phyloP scores from a whole-genome alignment of 2,113 vertebrate species.

The Tachysurus fulvidraco region DNA sequence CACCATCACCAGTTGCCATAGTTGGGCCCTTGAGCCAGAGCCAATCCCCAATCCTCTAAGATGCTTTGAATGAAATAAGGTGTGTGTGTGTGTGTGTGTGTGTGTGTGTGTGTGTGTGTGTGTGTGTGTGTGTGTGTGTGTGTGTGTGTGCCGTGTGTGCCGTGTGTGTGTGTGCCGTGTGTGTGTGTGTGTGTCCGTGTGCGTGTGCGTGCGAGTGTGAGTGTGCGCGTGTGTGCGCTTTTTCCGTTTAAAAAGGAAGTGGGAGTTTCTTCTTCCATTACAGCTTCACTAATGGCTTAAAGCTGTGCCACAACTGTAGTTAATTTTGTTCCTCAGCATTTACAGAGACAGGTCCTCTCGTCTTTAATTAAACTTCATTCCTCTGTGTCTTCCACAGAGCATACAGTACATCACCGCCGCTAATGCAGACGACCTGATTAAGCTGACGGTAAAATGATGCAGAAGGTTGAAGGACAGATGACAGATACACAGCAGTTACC shows the following conservation, averaged over 20 bases:
- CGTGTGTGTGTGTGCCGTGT: not conserved
- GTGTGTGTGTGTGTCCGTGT: not conserved
- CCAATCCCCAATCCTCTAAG: not conserved
- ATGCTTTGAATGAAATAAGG: not conserved
- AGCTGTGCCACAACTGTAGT: not conserved
- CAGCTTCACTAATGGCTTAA: not conserved
- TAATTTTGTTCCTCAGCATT: not conserved
- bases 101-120: not conserved
- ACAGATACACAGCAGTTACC: conserved; percentile 20
- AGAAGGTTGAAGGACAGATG: conserved; percentile 37
- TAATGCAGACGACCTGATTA: conserved; percentile 34
- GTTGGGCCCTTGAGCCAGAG: not conserved
- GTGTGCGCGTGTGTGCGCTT: not conserved
- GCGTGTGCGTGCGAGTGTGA: not conserved
- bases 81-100: not conserved
- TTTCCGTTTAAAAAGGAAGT: not conserved
- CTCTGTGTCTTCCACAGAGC: conserved; percentile 30
- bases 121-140: not conserved
- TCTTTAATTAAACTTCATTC: conserved; percentile 37
- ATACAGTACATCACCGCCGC: conserved; percentile 20
- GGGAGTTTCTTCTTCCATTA: not conserved
- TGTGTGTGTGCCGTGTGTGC: not conserved
- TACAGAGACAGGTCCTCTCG: conserved; percentile 11
- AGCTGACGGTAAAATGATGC: conserved; percentile 21
- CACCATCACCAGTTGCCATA: not conserved